These are phyloP conservation scores for Alcedo quadribrachys DNA, from an alignment of 2,797 vertebrate genomes.

Conservation along the genomic window DNA sequence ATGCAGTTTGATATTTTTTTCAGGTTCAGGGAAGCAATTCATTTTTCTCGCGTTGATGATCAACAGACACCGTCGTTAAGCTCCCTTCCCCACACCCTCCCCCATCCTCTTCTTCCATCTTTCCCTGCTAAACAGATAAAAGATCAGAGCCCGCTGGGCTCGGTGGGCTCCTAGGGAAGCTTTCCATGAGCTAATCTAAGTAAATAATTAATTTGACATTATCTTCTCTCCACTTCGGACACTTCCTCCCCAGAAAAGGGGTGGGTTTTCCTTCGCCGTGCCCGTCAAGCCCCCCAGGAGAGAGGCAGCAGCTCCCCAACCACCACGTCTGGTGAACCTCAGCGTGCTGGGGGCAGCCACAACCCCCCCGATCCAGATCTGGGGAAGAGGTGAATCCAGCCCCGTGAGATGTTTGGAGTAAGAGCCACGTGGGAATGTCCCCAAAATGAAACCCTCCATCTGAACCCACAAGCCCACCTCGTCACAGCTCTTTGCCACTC, in stretches of 20 bases:
- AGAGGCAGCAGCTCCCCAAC: not conserved
- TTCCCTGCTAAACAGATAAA: slow-evolving; percentile 20
- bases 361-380: accelerated
- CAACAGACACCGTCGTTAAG: slow-evolving; percentile 39
- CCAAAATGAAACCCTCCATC: not conserved
- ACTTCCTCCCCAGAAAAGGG: not conserved
- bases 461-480: not conserved
- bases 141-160: not conserved
- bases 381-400: accelerated
- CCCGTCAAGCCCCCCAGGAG: accelerated
- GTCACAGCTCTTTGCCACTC: not conserved
- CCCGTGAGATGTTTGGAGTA: not conserved
- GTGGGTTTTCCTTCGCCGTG: not conserved
- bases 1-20: slow-evolving; percentile 80
- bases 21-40: slow-evolving; percentile 78
- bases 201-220: slow-evolving; percentile 24
- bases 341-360: not conserved
- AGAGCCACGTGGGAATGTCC: not conserved
- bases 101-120: not conserved
- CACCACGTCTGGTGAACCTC: accelerated
- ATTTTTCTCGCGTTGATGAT: slow-evolving; percentile 61
- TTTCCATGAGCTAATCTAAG: not conserved
- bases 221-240: not conserved
- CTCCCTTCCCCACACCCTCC: not conserved
- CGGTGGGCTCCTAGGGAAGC: not conserved